phyloP scores from a whole-genome alignment of 2,113 vertebrate genomes.

The Festucalex cinctus region DNA sequence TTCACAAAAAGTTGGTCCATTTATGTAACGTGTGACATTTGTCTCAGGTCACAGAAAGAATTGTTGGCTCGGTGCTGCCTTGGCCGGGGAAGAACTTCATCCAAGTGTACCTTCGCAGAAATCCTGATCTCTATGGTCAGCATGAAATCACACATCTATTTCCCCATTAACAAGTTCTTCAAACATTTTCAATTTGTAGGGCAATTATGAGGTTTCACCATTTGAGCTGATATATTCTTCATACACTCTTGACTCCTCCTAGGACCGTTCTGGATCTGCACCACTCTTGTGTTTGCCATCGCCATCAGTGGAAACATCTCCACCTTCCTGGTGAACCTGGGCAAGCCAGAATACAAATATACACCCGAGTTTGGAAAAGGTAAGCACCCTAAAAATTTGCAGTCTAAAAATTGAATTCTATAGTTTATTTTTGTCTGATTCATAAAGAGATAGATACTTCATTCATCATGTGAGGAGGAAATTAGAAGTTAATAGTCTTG shows the following conservation, averaged over 20 bases:
- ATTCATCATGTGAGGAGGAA: too few species aligned
- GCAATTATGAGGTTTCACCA: background rate
- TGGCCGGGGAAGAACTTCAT: constrained; percentile 94
- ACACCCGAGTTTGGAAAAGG: constrained; percentile 94
- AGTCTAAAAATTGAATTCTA: background rate
- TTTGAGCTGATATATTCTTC: background rate
- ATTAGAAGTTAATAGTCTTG: too few species aligned
- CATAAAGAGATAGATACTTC: too few species aligned
- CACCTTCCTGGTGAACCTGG: constrained; percentile 80
- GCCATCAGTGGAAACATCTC: constrained; percentile 95
- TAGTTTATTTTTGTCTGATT: too few species aligned
- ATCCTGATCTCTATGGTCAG: constrained; percentile 94
- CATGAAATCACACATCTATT: background rate
- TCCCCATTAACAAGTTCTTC: background rate
- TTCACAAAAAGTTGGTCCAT: too few species aligned
- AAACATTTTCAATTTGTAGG: background rate
- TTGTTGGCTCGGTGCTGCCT: constrained; percentile 88
- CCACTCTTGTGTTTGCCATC: constrained; percentile 91
- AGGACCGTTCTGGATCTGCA: constrained; percentile 99
- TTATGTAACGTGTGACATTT: constrained; percentile 2
- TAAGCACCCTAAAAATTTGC: constrained; percentile 36
- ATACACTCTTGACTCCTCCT: constrained; percentile 20
- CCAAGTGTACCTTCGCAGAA: constrained; percentile 84
- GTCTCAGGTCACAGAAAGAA: constrained; percentile 86
- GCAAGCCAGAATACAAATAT: constrained; percentile 79